These are phyloP conservation scores for Xiphorhynchus elegans DNA, from an alignment of 2,113 vertebrate genomes.

Conservation along the genomic window DNA sequence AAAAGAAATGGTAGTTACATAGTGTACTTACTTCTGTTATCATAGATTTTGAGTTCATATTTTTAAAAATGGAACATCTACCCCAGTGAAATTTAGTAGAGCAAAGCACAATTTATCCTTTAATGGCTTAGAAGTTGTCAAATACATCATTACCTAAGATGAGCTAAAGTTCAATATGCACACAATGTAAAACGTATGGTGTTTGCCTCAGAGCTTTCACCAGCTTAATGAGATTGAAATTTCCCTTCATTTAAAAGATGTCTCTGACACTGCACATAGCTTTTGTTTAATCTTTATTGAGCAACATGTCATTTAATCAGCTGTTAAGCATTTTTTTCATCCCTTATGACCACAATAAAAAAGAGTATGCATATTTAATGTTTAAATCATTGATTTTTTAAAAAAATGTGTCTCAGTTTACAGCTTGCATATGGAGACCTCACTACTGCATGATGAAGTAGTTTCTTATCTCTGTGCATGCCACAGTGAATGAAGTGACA, in stretches of 20 bases:
- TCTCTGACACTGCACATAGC: background rate
- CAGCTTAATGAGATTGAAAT: background rate
- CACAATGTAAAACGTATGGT: background rate
- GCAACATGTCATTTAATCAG: background rate
- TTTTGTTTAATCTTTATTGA: constrained; percentile 40
- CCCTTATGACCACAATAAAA: background rate
- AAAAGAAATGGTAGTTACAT: background rate
- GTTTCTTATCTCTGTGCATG: background rate
- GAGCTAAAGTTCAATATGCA: background rate
- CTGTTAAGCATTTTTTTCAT: background rate
- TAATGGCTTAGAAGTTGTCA: background rate
- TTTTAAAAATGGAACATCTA: background rate
- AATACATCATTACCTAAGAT: background rate
- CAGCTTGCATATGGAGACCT: background rate
- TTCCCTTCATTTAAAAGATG: background rate
- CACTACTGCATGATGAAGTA: background rate
- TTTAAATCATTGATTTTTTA: background rate
- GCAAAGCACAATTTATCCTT: background rate
- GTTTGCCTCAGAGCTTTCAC: constrained; percentile 3
- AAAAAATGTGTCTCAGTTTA: background rate
- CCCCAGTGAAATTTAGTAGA: background rate
- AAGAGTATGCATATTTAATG: background rate
- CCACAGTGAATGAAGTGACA: background rate
- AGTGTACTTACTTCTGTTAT: background rate
- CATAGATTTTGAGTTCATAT: background rate